Conservation (phyloP, 2,888 invertebrate genomes). For the Lymantria monacha region DNA sequence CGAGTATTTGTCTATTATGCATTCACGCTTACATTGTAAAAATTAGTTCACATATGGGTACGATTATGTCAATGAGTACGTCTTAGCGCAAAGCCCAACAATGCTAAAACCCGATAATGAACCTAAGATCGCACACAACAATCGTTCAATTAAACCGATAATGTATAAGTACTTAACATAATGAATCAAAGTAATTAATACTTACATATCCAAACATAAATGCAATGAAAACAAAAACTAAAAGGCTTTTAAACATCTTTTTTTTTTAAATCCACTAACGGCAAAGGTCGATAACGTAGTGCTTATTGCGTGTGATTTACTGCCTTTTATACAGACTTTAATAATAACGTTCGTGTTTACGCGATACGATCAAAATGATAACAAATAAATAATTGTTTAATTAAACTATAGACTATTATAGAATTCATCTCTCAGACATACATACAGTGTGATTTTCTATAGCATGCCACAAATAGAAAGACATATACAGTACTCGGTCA, state of each 20-base stretch:
- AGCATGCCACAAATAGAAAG: too few relatives aligned
- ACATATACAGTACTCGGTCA: too few relatives aligned
- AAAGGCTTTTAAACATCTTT: conserved; percentile 34
- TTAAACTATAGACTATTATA: conserved; percentile 5
- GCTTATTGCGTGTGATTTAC: not conserved
- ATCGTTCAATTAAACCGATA: too few relatives aligned
- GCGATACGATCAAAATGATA: conserved; percentile 25
- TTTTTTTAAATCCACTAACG: not conserved
- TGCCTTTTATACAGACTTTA: conserved; percentile 5
- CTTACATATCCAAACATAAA: conserved; percentile 41
- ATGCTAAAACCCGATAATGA: too few relatives aligned
- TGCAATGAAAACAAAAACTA: conserved; percentile 30
- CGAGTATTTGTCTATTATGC: too few relatives aligned
- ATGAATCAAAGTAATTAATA: conserved; percentile 1
- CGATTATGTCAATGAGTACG: too few relatives aligned
- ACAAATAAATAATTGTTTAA: conserved; percentile 32
- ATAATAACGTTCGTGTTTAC: conserved; percentile 2
- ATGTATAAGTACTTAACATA: too few relatives aligned
- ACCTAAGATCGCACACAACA: too few relatives aligned
- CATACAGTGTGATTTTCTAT: too few relatives aligned
- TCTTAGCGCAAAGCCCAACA: too few relatives aligned
- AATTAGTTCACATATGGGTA: too few relatives aligned
- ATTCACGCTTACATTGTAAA: too few relatives aligned
- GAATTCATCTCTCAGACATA: not conserved
- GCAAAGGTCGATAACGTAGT: not conserved